Base-by-base conservation (phyloP, 1,140 invertebrate species). In the Drosophila neocordata region DNA sequence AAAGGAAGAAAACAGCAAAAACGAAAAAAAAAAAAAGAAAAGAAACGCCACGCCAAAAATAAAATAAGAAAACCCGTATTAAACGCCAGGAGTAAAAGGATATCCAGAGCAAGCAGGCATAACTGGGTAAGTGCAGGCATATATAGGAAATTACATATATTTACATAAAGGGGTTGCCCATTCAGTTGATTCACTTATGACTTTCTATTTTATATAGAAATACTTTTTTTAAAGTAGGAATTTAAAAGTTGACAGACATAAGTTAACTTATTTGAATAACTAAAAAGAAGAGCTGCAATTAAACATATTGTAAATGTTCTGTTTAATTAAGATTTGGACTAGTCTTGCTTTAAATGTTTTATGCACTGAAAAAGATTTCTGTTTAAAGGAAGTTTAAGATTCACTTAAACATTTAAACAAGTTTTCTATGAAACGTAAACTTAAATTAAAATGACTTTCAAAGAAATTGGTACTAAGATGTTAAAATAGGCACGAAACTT, bases 101-200 rank as follows among this genome's bases (percentile, higher is more conserved):
- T 87, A 85, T 69, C 51, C 53, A 35, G 60, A 35, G 48, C 35
- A 56, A 51, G 24, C 59, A 59, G 37, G 12, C 37, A 15, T 15
- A 37, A 35, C 51, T 56, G 61, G 65, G 81, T 85, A 87, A 85
- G 81, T 85, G 77, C 67, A 78, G 62, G 71, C 59, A 62, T 51
- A 62, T 51, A 52, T 22, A 67, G 31, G 27, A 48, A 74, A 66
- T 61, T 60, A 44, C n/a, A 75, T 68, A 57, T 34, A 72, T 64
- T 38, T 71, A 22, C 15, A 69, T 52, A 64, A 27, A n/a, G 35
- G 52, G 15, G 11, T 44, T 1, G 8, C 41, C 15, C 41, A 48
- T 48, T 48, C 41, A 48, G 8, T 48, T 48, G 41, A 48, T 20
- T 48, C 15, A 15, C 41, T 20, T 48, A 48, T 48, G 41, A 15